phyloP scores from a whole-genome alignment of 2,888 invertebrate genomes.

The Drosophila bunnanda region DNA sequence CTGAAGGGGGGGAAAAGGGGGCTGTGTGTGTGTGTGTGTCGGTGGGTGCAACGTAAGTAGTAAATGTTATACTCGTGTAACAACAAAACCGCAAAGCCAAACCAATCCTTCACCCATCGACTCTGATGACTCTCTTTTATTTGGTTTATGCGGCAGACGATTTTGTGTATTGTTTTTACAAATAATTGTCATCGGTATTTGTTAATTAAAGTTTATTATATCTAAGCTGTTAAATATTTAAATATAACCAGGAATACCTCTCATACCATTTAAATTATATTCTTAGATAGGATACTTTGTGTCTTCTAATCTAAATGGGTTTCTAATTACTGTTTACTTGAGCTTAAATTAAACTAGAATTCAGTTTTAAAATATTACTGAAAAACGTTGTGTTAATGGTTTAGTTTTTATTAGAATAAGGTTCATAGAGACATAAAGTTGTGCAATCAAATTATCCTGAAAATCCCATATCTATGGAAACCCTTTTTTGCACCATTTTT shows the following conservation, averaged over 20 bases:
- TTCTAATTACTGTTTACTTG: background rate
- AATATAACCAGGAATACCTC: no score
- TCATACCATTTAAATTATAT: no score
- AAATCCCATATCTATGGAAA: background rate
- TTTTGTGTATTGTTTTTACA: background rate
- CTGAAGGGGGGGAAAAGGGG: background rate
- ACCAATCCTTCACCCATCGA: slow-evolving; percentile 30
- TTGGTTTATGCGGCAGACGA: slow-evolving; percentile 53
- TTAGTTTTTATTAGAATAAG: no score
- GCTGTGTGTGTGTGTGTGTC: background rate
- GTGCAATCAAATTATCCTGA: background rate
- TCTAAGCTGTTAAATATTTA: background rate
- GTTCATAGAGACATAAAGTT: background rate
- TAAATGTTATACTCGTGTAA: slow-evolving; percentile 75
- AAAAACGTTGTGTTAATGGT: no score
- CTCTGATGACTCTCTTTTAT: slow-evolving; percentile 21
- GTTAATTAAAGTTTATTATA: background rate
- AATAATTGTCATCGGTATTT: background rate
- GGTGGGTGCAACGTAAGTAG: slow-evolving; percentile 44
- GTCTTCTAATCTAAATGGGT: background rate
- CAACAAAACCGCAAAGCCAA: slow-evolving; percentile 69
- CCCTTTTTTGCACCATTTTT: background rate
- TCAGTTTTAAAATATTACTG: background rate
- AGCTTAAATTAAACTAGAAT: background rate
- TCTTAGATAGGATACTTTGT: background rate